Evolutionary conservation across 2,113 vertebrate genomes (phyloP), one percentile per base, ranked within the genome.

Genomic region (Philantomba maxwellii): DNA sequence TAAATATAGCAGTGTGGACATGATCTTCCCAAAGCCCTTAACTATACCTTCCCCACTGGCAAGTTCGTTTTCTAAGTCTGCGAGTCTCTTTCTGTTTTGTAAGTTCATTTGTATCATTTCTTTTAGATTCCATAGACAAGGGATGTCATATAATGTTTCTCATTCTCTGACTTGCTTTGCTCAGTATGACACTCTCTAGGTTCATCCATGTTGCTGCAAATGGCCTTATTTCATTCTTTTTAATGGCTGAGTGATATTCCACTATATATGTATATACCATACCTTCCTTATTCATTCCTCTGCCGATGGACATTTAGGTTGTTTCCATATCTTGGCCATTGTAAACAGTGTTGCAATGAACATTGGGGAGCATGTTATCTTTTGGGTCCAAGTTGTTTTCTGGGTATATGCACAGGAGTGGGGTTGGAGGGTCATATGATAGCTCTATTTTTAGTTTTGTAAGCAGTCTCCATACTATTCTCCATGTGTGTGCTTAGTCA

Each of bases 81-180:
- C 0, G 0, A 21, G 64, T 21, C 9, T 70, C 4, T 36, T 70
- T 21, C 64, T 70, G 9, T 70, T 36, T 11, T 70, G 4, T 11
- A 70, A 70, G 19, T 70, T 36, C 66, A 12, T 70, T 70, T 70
- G 66, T 70, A 23, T 70, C 2, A 3, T 11, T 39, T 70, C 9
- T 23, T 70, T 70, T 39, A 23, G 19, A 70, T 70, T 70, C 66
- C 19, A 12, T 39, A 12, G 19, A 23, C 9, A 70, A 36, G n/a
- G n/a, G 5, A 36, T 70, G 17, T 12, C n/a, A 70, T 70, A 36
- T 6, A 36, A 70, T 36, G 19, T 70, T 70, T 70, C 66, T 70
- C 66, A 36, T 36, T 70, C 5, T 70, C 66, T 70, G 66, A 70
- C 66, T 70, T 70, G 19, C n/a, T 70, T 70, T 11, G 1, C n/a